Percentiles rank a stretch among this genome's conserved stretches.
Conservation (phyloP, 2,888 invertebrate species). For the Pseudococcus jackbeardsleyi region DNA sequence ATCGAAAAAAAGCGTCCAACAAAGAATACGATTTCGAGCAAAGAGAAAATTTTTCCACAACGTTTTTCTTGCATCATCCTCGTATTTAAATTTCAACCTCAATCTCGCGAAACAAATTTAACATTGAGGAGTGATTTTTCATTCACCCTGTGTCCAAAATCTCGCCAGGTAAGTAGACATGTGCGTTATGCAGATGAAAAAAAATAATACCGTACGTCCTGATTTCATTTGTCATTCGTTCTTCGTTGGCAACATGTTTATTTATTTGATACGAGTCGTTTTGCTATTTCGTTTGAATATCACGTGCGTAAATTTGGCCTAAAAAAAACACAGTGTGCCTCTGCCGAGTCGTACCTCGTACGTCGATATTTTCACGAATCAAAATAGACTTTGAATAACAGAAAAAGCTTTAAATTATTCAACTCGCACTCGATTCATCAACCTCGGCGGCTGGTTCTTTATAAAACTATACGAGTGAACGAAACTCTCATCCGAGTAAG, state of each 20-base stretch:
- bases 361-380: not conserved
- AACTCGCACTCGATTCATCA: slow-evolving; percentile 2
- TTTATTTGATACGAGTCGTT: slow-evolving; percentile 43
- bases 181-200: slow-evolving; percentile 14
- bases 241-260: slow-evolving; percentile 31
- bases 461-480: not conserved
- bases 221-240: slow-evolving; percentile 47
- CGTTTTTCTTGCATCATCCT: not conserved
- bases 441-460: not conserved
- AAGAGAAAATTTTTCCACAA: not conserved
- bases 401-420: slow-evolving; percentile 6
- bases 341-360: not conserved
- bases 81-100: not conserved
- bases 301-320: slow-evolving; percentile 21
- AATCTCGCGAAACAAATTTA: not conserved
- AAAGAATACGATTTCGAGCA: not conserved
- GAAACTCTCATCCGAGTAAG: not conserved
- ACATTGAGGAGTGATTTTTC: slow-evolving; percentile 2
- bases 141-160: slow-evolving; percentile 47
- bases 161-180: slow-evolving; percentile 35
- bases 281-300: slow-evolving; percentile 45
- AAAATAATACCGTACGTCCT: slow-evolving; percentile 1
- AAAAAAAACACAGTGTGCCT: not conserved
- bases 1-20: not conserved
- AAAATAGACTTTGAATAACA: not conserved